These are phyloP conservation scores for Ophraella communa DNA, from an alignment of 2,888 invertebrate species.

Conservation along the genomic window DNA sequence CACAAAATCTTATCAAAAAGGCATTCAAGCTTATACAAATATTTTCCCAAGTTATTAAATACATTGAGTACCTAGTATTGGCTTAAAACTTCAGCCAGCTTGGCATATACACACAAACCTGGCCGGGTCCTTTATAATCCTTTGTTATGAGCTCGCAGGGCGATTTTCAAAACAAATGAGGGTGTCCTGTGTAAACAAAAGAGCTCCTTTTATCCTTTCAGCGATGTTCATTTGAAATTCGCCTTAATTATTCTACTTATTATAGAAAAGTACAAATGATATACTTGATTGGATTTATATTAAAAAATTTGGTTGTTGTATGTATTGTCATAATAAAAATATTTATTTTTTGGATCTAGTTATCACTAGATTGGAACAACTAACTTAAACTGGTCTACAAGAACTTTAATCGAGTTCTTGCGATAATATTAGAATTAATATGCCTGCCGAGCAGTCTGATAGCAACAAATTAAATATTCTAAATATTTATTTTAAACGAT, in stretches of 20 bases:
- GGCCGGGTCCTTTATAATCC: constrained; percentile 47
- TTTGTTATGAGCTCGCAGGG: constrained; percentile 50
- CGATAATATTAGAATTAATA: no score
- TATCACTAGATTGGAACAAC: no score
- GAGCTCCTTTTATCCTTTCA: constrained; percentile 33
- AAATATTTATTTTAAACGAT: no score
- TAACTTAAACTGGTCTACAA: no score
- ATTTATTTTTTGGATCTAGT: no score
- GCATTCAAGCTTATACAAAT: constrained; percentile 23
- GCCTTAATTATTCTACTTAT: not conserved
- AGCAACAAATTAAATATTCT: no score
- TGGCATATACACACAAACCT: constrained; percentile 35
- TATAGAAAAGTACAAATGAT: not conserved
- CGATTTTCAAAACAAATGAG: constrained; percentile 49
- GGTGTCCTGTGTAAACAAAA: constrained; percentile 48
- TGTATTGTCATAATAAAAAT: no score
- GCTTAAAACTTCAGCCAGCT: constrained; percentile 11
- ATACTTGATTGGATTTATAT: not conserved
- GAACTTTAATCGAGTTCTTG: no score
- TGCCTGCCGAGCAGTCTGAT: no score
- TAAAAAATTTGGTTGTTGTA: no score
- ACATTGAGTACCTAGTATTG: constrained; percentile 37
- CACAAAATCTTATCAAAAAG: constrained; percentile 4
- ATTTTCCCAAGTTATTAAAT: constrained; percentile 29
- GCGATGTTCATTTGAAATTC: constrained; percentile 2